A percentile compares a stretch with the other conserved stretches of the same genome.
Evolutionary conservation across 2,888 invertebrate species (phyloP).

Genomic region (Chrysopilus asiliformis): DNA sequence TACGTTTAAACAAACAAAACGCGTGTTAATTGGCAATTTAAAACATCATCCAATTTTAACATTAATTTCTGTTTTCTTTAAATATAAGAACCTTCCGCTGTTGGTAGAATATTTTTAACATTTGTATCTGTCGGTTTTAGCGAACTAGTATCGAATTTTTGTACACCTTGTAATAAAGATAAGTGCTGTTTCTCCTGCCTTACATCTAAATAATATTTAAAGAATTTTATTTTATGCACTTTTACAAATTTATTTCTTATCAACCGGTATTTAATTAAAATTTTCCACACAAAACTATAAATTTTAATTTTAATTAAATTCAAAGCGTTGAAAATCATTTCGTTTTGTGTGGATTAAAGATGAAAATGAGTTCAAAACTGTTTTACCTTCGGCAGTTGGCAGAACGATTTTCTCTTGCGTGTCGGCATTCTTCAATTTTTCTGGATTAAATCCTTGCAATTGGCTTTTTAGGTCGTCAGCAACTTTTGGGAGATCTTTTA

Average conservation of each 20-base stretch:
- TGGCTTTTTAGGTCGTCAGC: slow-evolving; percentile 79
- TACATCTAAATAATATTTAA: slow-evolving; percentile 42
- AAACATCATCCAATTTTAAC: slow-evolving; percentile 2
- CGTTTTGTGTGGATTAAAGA: neutral
- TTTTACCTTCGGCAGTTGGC: slow-evolving; percentile 82
- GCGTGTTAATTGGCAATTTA: neutral
- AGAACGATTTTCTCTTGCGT: slow-evolving; percentile 86
- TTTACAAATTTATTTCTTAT: neutral
- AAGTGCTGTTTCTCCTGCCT: slow-evolving; percentile 60
- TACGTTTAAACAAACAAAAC: slow-evolving; percentile 8
- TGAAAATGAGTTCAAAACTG: neutral
- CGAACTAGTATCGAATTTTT: slow-evolving; percentile 60
- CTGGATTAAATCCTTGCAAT: slow-evolving; percentile 80
- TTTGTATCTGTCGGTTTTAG: slow-evolving; percentile 66
- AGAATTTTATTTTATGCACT: neutral
- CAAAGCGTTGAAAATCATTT: too few species aligned
- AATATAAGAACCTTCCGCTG: slow-evolving; percentile 69
- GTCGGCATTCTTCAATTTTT: slow-evolving; percentile 74
- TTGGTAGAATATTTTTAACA: slow-evolving; percentile 73
- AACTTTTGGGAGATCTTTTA: slow-evolving; percentile 85
- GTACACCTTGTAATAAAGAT: slow-evolving; percentile 62
- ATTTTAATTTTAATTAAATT: neutral
- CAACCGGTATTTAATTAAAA: too few species aligned
- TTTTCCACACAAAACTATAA: neutral
- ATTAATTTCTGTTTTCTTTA: too few species aligned